Evolutionary conservation across 1,140 invertebrate species (phyloP), one percentile per base, ranked within the genome.

Genomic region (Coelopa frigida): DNA sequence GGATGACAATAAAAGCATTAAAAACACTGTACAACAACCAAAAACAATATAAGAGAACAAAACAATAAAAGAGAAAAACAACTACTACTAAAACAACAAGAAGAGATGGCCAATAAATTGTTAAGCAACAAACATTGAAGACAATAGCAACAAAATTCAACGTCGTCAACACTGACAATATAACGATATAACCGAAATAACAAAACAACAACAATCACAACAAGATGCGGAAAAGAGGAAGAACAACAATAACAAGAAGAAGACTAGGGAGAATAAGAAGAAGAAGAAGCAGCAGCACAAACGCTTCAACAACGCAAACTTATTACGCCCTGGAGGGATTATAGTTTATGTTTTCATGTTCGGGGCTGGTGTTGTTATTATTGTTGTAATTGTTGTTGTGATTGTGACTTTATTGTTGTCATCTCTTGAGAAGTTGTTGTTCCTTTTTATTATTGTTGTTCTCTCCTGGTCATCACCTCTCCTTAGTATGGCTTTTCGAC

Each of bases 221-320:
- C 47, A 36, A 11, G 6, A 15, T 17, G 6, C 12, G 8, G 15
- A 36, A 8, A 7, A 36, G 14, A 36, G 18, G 12, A 36, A 36
- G 6, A 36, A 36, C 33, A 36, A 36, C 7, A 36, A 36, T 6
- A 36, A 36, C 7, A 36, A 36, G 8, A 36, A 55, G 8, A 29
- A 29, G 8, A 29, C 8, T 14, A 29, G 14, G 8, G 14, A 29
- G 4, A 39, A 39, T 44, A 27, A 29, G 42, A 49, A 36, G 46
- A 45, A 12, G 42, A 22, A 22, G 39, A 39, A 20, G 10, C 12
- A 42, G 11, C 11, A 33, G 20, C 27, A 29, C 44, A 35, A 36
- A 12, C 21, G 27, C 52, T 47, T 43, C 38, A 50, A 46, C 53
- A 57, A 56, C 53, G 47, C 57, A 51, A 58, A 58, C n/a, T n/a